Percentiles rank a stretch among this genome's conserved stretches.
These are phyloP conservation scores for Macropodus opercularis DNA, from an alignment of 2,797 vertebrate species.

Conservation along the genomic window DNA sequence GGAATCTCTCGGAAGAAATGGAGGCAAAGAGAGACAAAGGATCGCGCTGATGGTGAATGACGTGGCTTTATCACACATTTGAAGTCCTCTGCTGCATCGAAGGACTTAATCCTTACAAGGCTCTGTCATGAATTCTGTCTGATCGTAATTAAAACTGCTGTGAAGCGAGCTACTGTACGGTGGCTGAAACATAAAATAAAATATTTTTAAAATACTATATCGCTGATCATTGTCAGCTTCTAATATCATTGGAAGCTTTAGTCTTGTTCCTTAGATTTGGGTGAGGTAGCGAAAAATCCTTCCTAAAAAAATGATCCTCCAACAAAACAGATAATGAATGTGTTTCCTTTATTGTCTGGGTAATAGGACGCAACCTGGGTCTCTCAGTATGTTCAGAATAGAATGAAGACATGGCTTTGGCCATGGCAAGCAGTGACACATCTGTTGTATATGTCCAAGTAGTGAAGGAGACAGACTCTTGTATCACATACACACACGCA, in stretches of 20 bases:
- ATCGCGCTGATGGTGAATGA: conserved; percentile 15
- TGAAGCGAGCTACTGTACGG: neutral
- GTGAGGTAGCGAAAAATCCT: conserved; percentile 31
- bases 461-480: conserved; percentile 31
- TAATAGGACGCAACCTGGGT: conserved; percentile 52
- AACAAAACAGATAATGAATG: conserved; percentile 51
- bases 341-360: conserved; percentile 31
- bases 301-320: conserved; percentile 35
- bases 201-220: no score
- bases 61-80: neutral
- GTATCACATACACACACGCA: conserved; percentile 12
- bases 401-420: conserved; percentile 15
- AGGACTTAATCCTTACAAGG: neutral
- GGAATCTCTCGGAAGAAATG: neutral
- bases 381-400: neutral
- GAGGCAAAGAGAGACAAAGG: conserved; percentile 9
- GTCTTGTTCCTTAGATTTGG: conserved; percentile 20
- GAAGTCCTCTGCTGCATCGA: neutral
- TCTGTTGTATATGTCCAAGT: conserved; percentile 20
- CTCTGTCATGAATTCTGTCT: neutral
- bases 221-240: neutral
- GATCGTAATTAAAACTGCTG: conserved; percentile 8
- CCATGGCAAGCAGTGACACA: conserved; percentile 19
- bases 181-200: no score
- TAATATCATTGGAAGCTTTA: conserved; percentile 15